phyloP scores from a whole-genome alignment of 2,797 vertebrate species.

The Jordanella pulchra region DNA sequence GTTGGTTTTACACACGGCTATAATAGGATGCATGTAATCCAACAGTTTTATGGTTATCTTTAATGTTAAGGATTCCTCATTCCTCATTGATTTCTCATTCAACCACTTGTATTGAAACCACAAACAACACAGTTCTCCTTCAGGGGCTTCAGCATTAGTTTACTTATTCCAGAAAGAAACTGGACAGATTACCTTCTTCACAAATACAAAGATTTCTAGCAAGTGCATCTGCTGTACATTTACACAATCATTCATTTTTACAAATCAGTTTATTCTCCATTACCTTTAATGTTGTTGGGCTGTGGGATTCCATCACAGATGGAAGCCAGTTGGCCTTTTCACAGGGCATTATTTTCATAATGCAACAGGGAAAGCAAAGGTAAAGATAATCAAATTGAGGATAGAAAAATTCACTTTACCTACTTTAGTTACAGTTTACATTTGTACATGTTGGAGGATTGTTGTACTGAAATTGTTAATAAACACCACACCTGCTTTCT shows the following conservation, averaged over 20 bases:
- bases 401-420: constrained; percentile 6
- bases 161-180: too few species aligned
- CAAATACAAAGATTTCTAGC: background rate
- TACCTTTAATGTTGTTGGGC: background rate
- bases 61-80: too few species aligned
- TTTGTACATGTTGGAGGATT: background rate
- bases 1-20: too few species aligned
- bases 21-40: too few species aligned
- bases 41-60: too few species aligned
- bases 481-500: background rate
- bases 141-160: background rate
- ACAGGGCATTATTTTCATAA: background rate
- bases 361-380: background rate
- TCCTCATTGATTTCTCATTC: too few species aligned
- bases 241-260: constrained; percentile 5
- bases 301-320: background rate
- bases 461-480: background rate
- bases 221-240: background rate
- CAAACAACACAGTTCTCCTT: too few species aligned
- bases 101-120: background rate
- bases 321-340: background rate
- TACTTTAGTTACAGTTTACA: constrained; percentile 8
- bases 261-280: constrained; percentile 17
- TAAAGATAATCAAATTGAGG: constrained; percentile 12
- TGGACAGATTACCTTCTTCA: background rate